Base-by-base conservation (phyloP, 2,888 invertebrate genomes). In the Corythucha ciliata region DNA sequence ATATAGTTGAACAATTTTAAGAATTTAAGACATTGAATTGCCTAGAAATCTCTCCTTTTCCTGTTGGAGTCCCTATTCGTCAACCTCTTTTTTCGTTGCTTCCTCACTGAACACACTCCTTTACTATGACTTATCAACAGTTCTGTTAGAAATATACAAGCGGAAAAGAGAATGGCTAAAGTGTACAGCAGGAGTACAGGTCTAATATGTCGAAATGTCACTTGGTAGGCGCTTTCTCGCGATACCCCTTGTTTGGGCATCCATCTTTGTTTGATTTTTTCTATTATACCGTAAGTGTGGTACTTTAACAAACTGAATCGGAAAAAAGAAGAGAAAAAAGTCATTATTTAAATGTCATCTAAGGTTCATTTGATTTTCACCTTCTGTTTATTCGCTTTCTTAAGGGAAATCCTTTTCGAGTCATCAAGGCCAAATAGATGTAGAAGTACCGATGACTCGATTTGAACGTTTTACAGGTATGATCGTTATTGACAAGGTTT, bases 381-480 rank as follows among this genome's bases (percentile, higher is more conserved):
- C 7, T 7, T 42, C 29, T 42, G 42, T 42, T 42, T 16, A 42
- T 42, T 14, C 26, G 26, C 22, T 20, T 42, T 2, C 26, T n/a
- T 18, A 14, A 42, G 2, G 42, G 42, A 22, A 42, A 42, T 2
- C 14, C 25, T 42, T 42, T 42, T 10, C 27, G 42, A 24, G 16
- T 29, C 12, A 42, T 34, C 34, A 5, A 7, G 34, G 29, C 8
- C 42, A 42, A 14, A 29, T 42, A 29, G 20, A 18, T 14, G 7
- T 25, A 18, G 27, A 42, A 42, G 29, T 42, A 42, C 14, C 14
- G 16, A 16, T 26, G 2, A 20, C 6, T 10, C 20, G 16, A 42
- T 6, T 20, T 20, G 27, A 27, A 42, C 10, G 29, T 7, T 7
- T 22, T 14, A 18, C 42, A 42, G 26, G 7, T n/a, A n/a, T n/a